A percentile compares a stretch with the other conserved stretches of the same genome.
These are phyloP conservation scores for Cephalotes varians DNA, from an alignment of 2,888 invertebrate species.

Conservation along the genomic window DNA sequence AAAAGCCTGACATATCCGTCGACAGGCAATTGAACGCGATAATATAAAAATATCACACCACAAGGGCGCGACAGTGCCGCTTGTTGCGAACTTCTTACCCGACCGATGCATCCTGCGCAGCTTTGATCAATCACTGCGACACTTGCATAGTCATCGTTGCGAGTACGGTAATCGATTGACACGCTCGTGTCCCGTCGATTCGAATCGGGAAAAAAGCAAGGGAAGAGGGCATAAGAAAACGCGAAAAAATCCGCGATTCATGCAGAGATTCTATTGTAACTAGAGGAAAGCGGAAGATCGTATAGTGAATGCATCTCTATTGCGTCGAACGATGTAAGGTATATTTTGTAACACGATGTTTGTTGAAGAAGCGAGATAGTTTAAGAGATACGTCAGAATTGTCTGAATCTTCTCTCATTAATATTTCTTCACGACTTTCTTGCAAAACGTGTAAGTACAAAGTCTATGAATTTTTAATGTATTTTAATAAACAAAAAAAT, in stretches of 20 bases:
- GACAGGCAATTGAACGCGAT: constrained; percentile 28
- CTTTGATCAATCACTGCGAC: constrained; percentile 58
- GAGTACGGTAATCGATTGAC: constrained; percentile 63
- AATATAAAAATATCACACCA: constrained; percentile 35
- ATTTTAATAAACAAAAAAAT: background rate
- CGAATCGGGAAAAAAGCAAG: background rate
- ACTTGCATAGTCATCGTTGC: constrained; percentile 55
- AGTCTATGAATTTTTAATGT: background rate
- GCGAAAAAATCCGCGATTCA: constrained; percentile 25
- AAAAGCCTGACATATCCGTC: constrained; percentile 11
- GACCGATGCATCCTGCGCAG: constrained; percentile 33
- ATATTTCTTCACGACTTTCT: background rate
- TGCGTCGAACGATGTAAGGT: constrained; percentile 15
- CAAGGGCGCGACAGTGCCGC: constrained; percentile 16
- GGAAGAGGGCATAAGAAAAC: background rate
- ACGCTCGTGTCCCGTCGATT: constrained; percentile 53
- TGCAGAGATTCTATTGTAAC: constrained; percentile 16
- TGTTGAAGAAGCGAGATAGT: background rate
- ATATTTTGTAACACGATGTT: constrained; percentile 20
- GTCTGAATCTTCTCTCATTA: background rate
- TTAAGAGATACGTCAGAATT: background rate
- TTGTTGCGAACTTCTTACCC: constrained; percentile 33
- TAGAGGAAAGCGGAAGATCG: constrained; percentile 36
- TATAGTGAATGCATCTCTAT: constrained; percentile 23
- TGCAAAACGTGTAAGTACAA: background rate